Conservation (phyloP, 1,140 invertebrate genomes). For the Saxidomus purpurata region DNA sequence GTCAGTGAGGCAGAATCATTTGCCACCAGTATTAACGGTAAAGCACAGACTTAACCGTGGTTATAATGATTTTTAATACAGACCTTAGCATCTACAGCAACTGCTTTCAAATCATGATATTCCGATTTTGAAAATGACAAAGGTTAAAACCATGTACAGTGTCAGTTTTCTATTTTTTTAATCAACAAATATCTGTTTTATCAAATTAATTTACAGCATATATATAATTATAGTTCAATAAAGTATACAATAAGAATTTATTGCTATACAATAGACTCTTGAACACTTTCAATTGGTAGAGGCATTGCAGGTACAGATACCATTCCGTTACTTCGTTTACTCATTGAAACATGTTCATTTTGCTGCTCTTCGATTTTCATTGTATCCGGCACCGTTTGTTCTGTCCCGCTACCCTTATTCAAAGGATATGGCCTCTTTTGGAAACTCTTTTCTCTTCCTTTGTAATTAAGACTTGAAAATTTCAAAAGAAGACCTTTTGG, state of each 20-base stretch:
- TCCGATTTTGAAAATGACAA: background rate
- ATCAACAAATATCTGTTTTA: background rate
- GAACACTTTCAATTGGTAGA: constrained; percentile 52
- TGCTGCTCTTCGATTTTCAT: background rate
- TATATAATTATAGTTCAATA: background rate
- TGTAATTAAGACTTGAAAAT: constrained; percentile 64
- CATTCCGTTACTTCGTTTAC: background rate
- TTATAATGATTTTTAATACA: background rate
- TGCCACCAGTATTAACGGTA: too few relatives aligned
- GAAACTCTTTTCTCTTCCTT: constrained; percentile 47
- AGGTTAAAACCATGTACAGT: background rate
- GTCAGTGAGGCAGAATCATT: too few relatives aligned
- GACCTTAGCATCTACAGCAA: background rate
- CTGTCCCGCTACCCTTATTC: constrained; percentile 4
- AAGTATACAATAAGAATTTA: background rate
- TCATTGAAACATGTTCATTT: background rate
- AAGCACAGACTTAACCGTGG: too few relatives aligned
- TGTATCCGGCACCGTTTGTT: background rate
- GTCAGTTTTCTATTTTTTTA: background rate
- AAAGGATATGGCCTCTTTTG: constrained; percentile 60
- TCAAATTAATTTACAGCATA: background rate
- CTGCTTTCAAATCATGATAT: background rate
- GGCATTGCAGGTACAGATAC: constrained; percentile 36
- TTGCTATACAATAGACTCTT: constrained; percentile 60
- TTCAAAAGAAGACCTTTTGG: constrained; percentile 61